These are phyloP conservation scores for Embiotoca jacksoni DNA, from an alignment of 2,113 vertebrate species.

Conservation along the genomic window DNA sequence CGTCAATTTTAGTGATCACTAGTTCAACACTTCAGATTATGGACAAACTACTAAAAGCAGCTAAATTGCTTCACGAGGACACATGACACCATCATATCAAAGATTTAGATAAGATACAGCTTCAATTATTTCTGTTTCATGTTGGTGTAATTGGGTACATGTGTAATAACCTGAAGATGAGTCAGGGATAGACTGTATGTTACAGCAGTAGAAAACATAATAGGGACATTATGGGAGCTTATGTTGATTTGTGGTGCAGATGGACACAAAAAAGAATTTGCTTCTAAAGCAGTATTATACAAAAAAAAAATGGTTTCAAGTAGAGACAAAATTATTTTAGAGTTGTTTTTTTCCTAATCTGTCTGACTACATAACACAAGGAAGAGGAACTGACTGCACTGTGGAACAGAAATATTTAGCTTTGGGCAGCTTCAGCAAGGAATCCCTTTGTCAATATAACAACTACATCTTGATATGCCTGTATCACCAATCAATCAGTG, in stretches of 20 bases:
- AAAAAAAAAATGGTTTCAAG: background rate
- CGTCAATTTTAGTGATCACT: slow-evolving; percentile 56
- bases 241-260: background rate
- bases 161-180: background rate
- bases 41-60: slow-evolving; percentile 44
- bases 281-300: background rate
- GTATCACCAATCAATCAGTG: background rate
- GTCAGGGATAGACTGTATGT: background rate
- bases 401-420: slow-evolving; percentile 6
- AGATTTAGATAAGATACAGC: background rate
- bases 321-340: background rate
- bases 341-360: background rate
- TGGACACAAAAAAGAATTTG: background rate
- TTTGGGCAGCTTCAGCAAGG: slow-evolving; percentile 5
- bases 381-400: background rate
- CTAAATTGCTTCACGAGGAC: slow-evolving; percentile 32
- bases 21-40: slow-evolving; percentile 44
- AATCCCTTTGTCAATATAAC: background rate
- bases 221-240: slow-evolving; percentile 1
- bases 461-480: background rate
- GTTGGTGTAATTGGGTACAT: background rate
- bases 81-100: background rate
- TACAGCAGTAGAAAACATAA: background rate
- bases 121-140: slow-evolving; percentile 6
- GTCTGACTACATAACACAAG: no score